Evolutionary conservation across 2,797 vertebrate genomes (phyloP), one percentile per base, ranked within the genome.

Genomic region (Betta splendens): DNA sequence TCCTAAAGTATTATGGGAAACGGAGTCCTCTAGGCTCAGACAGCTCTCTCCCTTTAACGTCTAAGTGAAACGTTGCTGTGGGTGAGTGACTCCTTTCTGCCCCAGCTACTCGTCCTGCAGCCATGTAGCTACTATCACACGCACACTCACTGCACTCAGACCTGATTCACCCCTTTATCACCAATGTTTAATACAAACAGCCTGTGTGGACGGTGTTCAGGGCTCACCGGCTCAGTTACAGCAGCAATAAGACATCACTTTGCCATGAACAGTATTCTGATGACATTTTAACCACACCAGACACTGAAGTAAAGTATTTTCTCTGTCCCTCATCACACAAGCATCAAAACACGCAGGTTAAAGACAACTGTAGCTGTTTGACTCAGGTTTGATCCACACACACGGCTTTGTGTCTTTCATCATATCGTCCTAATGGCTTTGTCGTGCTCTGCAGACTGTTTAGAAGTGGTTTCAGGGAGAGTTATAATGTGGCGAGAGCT

Each of bases 1-100:
- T 82, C 73, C 74, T 55, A 15, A 21, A 75, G 84, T 72, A 78
- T 84, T 65, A 29, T 63, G 75, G 78, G 73, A 73, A 74, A 61
- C 49, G 0, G 45, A 76, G 58, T 64, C 62, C 37, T 57, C 16
- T 15, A 18, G 58, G 69, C 39, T 33, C 51, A 58, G 33, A 47
- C 62, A 46, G 63, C 54, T 64, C 36, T 65, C 55, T 85, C 75
- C 84, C 85, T 89, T 90, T 85, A 90, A 89, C 77, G 72, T 67
- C 60, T 15, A 39, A 62, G 50, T 62, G 69, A 64, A 40, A 53
- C n/a, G 23, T 55, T 57, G 51, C 61, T n/a, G n/a, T n/a, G 35
- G 62, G 60, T 45, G 72, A 70, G 62, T 60, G 66, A 74, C 25
- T 64, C 33, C 48, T 46, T 62, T 28, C 38, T 16, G 22, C 20